phyloP scores from a whole-genome alignment of 2,888 invertebrate genomes.

The Gymnocheta viridis region DNA sequence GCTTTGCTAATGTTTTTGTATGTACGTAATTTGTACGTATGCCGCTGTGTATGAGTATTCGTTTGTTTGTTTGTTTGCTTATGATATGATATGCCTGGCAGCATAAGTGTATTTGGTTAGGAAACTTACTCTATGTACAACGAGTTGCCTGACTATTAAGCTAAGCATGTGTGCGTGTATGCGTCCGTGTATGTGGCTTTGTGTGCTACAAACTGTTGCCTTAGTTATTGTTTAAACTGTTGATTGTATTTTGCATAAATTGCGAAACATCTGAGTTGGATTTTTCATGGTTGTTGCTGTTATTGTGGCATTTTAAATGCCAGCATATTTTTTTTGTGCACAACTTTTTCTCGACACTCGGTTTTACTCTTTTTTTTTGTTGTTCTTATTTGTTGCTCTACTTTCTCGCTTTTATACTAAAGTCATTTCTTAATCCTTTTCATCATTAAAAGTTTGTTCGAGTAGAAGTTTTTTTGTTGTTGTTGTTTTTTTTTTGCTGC shows the following conservation, averaged over 20 bases:
- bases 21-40: too few species aligned
- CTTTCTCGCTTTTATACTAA: not conserved
- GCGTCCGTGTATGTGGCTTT: not conserved
- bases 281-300: not conserved
- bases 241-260: constrained; percentile 59
- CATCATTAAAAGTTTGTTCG: constrained; percentile 40
- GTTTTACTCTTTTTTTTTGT: not conserved
- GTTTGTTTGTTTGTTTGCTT: not conserved
- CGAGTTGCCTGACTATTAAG: not conserved
- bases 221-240: constrained; percentile 42
- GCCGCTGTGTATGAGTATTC: not conserved
- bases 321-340: not conserved
- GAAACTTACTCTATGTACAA: too few species aligned
- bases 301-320: not conserved
- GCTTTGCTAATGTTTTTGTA: not conserved
- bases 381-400: not conserved
- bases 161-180: not conserved
- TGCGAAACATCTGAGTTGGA: constrained; percentile 40
- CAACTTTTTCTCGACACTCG: not conserved
- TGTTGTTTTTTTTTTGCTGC: not conserved
- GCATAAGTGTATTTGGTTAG: constrained; percentile 14
- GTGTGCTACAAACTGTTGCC: constrained; percentile 26
- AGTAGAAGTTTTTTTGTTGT: not conserved
- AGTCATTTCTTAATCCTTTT: constrained; percentile 51
- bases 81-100: constrained; percentile 36